phyloP scores from a whole-genome alignment of 1,140 invertebrate genomes.

The Nebria ingens region DNA sequence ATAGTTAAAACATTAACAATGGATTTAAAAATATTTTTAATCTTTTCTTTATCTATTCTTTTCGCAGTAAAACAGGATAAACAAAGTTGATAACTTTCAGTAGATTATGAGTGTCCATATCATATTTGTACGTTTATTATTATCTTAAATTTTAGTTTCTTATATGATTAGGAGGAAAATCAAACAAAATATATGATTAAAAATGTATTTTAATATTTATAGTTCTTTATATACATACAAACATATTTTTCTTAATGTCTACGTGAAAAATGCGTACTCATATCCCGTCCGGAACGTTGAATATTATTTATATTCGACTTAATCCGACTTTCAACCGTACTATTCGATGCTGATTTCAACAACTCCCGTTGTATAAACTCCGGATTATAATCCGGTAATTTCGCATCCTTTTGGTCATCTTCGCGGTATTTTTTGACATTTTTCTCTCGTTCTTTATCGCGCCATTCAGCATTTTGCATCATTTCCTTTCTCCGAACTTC shows the following conservation, averaged over 20 bases:
- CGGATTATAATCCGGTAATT: slow-evolving; percentile 36
- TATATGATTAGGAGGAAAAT: no score
- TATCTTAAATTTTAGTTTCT: no score
- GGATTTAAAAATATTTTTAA: no score
- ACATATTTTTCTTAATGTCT: slow-evolving; percentile 28
- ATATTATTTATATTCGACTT: slow-evolving; percentile 74
- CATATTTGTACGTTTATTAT: no score
- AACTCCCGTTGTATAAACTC: slow-evolving; percentile 53
- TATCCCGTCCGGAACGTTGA: slow-evolving; percentile 52
- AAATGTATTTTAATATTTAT: not conserved
- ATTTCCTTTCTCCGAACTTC: slow-evolving; percentile 65
- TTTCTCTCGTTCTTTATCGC: slow-evolving; percentile 54
- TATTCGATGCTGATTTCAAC: slow-evolving; percentile 49
- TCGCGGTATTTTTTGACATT: slow-evolving; percentile 54
- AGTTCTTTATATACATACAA: not conserved
- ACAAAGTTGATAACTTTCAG: no score
- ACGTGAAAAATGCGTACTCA: slow-evolving; percentile 63
- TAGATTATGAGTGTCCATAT: no score
- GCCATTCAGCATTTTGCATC: slow-evolving; percentile 64
- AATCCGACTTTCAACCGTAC: slow-evolving; percentile 62
- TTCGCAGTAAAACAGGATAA: no score
- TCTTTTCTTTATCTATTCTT: no score
- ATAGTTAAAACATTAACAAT: no score
- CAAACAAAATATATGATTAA: no score
- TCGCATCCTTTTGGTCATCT: slow-evolving; percentile 48